phyloP scores from a whole-genome alignment of 2,113 vertebrate genomes.

The Lophochroa leadbeateri region DNA sequence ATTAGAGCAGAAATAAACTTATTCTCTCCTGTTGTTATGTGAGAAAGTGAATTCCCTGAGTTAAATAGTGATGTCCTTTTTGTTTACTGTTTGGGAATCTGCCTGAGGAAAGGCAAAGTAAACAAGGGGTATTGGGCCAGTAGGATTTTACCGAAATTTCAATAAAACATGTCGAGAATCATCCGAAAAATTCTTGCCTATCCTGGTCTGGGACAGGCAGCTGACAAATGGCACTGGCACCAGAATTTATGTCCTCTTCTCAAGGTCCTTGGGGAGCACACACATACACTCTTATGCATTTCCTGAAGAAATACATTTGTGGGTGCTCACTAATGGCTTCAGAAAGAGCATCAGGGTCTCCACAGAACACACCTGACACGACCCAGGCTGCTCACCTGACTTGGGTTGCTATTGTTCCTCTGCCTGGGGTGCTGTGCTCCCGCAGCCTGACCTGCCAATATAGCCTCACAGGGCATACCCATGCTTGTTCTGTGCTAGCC shows the following conservation, averaged over 20 bases:
- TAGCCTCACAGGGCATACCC: background rate
- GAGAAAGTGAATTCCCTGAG: background rate
- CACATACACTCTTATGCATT: accelerated
- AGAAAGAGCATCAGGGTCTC: background rate
- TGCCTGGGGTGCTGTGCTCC: accelerated
- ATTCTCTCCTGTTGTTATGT: background rate
- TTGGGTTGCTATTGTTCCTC: background rate
- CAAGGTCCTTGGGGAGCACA: background rate
- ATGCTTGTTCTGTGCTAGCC: background rate
- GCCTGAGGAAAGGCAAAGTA: background rate
- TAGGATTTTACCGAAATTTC: background rate
- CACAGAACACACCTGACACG: background rate
- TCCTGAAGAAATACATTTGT: background rate
- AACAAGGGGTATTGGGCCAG: background rate
- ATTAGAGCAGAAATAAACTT: background rate
- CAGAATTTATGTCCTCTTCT: background rate
- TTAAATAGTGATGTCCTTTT: background rate
- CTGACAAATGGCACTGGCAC: background rate
- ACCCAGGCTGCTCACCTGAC: background rate
- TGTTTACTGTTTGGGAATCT: background rate
- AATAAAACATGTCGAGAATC: background rate
- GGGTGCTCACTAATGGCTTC: background rate
- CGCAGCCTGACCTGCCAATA: accelerated
- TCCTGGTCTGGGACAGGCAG: background rate
- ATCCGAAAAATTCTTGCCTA: background rate